phyloP scores from a whole-genome alignment of 2,797 vertebrate species.

The Columba guinea region DNA sequence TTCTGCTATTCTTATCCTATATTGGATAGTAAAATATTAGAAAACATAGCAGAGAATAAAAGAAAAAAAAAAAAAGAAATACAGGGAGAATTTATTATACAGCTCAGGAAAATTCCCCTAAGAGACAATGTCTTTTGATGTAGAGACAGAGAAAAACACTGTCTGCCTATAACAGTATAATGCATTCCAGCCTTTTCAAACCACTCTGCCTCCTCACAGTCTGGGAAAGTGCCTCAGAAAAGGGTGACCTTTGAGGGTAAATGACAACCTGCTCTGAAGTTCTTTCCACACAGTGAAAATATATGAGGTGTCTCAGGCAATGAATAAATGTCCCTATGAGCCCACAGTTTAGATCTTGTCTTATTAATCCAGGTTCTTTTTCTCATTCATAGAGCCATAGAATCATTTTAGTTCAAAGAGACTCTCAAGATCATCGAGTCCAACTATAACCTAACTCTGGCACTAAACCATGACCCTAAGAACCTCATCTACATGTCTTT shows the following conservation, averaged over 20 bases:
- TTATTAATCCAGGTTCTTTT: not conserved
- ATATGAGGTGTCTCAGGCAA: not conserved
- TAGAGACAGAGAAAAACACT: not conserved
- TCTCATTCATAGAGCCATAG: not conserved
- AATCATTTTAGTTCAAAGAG: no score
- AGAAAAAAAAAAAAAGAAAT: not conserved
- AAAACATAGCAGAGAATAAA: not conserved
- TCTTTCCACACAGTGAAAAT: not conserved
- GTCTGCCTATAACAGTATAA: not conserved
- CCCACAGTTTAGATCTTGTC: not conserved
- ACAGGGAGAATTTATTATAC: not conserved
- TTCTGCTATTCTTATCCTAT: not conserved
- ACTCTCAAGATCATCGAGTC: no score
- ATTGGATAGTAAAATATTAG: not conserved
- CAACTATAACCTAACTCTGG: no score
- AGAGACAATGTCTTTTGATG: not conserved
- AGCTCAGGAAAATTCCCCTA: not conserved
- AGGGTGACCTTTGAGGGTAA: not conserved
- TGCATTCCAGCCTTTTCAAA: not conserved
- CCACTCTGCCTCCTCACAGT: not conserved
- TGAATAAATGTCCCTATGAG: not conserved
- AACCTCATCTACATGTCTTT: no score
- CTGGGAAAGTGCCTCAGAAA: not conserved
- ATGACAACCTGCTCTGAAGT: not conserved
- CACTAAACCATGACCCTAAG: no score